Base-by-base conservation (phyloP, 2,797 vertebrate species). In the Lagodon rhomboides region DNA sequence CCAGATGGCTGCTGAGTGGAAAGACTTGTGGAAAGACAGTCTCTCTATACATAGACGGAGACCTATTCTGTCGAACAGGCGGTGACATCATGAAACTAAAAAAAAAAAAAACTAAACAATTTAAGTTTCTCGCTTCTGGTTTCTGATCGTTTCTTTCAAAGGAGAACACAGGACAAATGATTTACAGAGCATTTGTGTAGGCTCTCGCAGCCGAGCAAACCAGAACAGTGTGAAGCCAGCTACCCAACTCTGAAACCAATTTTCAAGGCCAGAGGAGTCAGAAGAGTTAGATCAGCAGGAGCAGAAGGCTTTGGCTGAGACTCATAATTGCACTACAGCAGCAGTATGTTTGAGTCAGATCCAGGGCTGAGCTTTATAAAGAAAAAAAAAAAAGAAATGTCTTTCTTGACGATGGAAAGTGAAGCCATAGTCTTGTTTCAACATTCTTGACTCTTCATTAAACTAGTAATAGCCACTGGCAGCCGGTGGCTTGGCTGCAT, bases 401-500 rank as follows among this genome's bases (percentile, higher is more conserved):
- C 38, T 27, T 22, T 55, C 22, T 58, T 77, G 17, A 59, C 1
- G 3, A 34, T 20, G 7, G 13, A 59, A 75, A 69, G 54, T 46
- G 59, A 75, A 75, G 22, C 13, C 30, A 23, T 47, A n/a, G n/a
- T 61, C 15, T 27, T 53, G 22, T 78, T 66, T 74, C 51, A 46
- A 18, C 17, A 20, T 38, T 65, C 38, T 61, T 54, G 3, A 61
- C 60, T 73, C 20, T 80, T 73, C 9, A 27, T 30, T 22, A 58
- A 73, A 69, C 49, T 22, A 62, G 38, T 38, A 47, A 60, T 20
- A 83, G 54, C 25, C 17, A 2, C 12, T 27, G 59, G 16, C 49
- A 75, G 76, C 46, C 4, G 23, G 71, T 34, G 56, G 25, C 62
- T 68, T 23, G 27, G 41, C 64, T 68, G 41, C 56, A 68, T 74